phyloP scores from a whole-genome alignment of 1,140 invertebrate species.

The Theocolax elegans region DNA sequence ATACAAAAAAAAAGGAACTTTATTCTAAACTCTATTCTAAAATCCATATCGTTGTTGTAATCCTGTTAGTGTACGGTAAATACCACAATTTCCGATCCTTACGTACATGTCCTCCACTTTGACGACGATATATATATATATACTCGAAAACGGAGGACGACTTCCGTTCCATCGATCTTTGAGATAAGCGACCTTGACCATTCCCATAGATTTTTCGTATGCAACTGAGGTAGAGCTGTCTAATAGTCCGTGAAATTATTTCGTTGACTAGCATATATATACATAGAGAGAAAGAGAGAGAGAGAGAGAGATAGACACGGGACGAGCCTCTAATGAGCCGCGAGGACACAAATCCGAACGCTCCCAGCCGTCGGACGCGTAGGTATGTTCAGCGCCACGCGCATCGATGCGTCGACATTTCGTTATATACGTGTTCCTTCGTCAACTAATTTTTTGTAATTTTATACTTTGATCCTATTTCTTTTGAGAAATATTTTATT shows the following conservation, averaged over 20 bases:
- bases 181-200: conserved; percentile 27
- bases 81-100: too few relatives aligned
- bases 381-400: conserved; percentile 4
- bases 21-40: too few relatives aligned
- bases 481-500: too few relatives aligned
- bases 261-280: neutral
- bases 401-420: neutral
- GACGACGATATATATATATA: too few relatives aligned
- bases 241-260: conserved; percentile 36
- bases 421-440: neutral
- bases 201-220: too few relatives aligned
- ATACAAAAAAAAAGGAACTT: too few relatives aligned
- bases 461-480: too few relatives aligned
- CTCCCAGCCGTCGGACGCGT: conserved; percentile 36
- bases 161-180: neutral
- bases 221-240: too few relatives aligned
- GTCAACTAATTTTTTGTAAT: neutral
- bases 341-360: conserved; percentile 21
- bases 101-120: too few relatives aligned
- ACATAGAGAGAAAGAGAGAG: neutral
- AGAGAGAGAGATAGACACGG: neutral
- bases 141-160: too few relatives aligned
- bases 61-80: too few relatives aligned
- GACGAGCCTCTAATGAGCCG: conserved; percentile 26
- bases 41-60: too few relatives aligned